phyloP scores from a whole-genome alignment of 2,888 invertebrate genomes.

The Dichetophora obliterata region DNA sequence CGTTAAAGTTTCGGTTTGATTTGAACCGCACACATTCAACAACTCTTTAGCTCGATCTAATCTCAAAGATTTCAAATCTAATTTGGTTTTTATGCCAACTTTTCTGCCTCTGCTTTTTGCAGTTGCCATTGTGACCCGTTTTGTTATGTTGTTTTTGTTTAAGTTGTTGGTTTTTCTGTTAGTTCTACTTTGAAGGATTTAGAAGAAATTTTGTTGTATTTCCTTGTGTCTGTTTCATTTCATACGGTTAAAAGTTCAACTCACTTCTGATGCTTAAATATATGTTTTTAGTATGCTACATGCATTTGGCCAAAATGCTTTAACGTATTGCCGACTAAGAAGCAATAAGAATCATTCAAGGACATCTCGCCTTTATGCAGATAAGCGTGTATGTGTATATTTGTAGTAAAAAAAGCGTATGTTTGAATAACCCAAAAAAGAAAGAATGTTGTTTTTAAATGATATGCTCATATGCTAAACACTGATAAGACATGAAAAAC shows the following conservation, averaged over 20 bases:
- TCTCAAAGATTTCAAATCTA: constrained; percentile 19
- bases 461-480: no score
- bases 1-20: constrained; percentile 11
- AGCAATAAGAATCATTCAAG: no score
- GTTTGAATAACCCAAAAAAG: no score
- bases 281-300: not conserved
- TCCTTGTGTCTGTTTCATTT: not conserved
- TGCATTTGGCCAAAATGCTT: not conserved
- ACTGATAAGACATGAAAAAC: no score
- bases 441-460: no score
- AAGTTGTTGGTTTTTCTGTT: not conserved
- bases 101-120: not conserved
- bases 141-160: not conserved
- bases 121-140: not conserved
- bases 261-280: not conserved
- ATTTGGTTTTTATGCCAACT: constrained; percentile 22
- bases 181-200: not conserved
- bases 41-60: not conserved
- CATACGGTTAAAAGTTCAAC: not conserved
- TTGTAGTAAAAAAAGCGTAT: no score
- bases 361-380: no score
- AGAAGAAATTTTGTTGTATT: not conserved
- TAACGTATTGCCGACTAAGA: no score
- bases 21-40: constrained; percentile 14
- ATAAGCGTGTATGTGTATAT: no score